Base-by-base conservation (phyloP, 53 echinoderm and acorn worm genomes). In the Antedon mediterranea region DNA sequence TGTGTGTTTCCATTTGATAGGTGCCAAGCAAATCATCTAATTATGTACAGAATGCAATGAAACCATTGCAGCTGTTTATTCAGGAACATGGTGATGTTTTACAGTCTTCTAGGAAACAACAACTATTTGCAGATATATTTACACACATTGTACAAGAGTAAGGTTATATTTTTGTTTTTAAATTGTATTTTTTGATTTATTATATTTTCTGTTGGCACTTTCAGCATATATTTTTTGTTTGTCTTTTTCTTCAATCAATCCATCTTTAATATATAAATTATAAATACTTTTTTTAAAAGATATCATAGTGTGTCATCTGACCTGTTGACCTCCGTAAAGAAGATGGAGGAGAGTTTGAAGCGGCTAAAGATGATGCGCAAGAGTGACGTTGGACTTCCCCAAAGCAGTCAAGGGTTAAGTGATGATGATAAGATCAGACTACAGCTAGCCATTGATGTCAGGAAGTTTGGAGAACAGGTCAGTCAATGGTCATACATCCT, bases 261-360 rank as follows among this genome's bases (percentile, higher is more conserved):
- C 4, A 37, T 37, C 11, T 37, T 37, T 37, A 11, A 37, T 6
- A 37, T 37, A 37, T 37, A 37, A 37, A 6, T 4, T 6, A 37
- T 37, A 37, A 37, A 6, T 11, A 37, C 11, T 73, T 13, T 29
- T 26, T 13, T 77, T 31, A 18, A 73, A 44, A 97, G 97, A 27
- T 97, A 92, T 76, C 81, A 88, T 44, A 78, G 74, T 72, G 89
- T 97, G 73, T 88, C 89, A 79, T 84, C 97, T 0, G 97, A 97
- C 31, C 81, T 92, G 0, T 87, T 91, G 75, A 87, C 81, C 0
- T 89, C 91, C 6, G 91, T 92, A 44, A 91, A 92, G 81, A 95
- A 97, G 86, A 97, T 90, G 92, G 97, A 92, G 73, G 97, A 97
- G 43, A 97, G 97, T 80, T 78, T 97, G 72, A 97, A 97, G 79